Percentiles rank a stretch among this genome's conserved stretches.
phyloP scores from a whole-genome alignment of 1,140 invertebrate genomes.

The Bombus difficillimus region DNA sequence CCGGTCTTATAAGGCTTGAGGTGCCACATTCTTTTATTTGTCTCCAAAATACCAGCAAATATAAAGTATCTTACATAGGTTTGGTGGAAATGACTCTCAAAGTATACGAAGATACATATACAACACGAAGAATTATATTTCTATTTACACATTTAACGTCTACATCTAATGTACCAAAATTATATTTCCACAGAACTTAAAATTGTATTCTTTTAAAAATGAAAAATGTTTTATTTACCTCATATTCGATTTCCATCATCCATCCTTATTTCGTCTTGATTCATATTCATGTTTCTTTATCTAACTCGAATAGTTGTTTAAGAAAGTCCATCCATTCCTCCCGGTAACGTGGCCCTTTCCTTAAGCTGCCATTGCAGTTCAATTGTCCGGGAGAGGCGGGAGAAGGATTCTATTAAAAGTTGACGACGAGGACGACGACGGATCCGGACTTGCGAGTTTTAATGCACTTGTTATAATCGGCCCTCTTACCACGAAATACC shows the following conservation, averaged over 20 bases:
- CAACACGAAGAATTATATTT: neutral
- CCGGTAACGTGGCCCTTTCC: conserved; percentile 19
- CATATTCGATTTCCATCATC: neutral
- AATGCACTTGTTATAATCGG: conserved; percentile 77
- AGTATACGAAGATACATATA: neutral
- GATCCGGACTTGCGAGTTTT: conserved; percentile 75
- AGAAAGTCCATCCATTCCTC: conserved; percentile 16
- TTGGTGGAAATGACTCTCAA: too few relatives aligned
- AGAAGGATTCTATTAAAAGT: conserved; percentile 76
- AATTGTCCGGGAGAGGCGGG: conserved; percentile 60
- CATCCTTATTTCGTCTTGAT: neutral
- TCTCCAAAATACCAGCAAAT: neutral
- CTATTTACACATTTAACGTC: neutral
- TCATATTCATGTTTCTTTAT: conserved; percentile 9
- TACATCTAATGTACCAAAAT: too few relatives aligned
- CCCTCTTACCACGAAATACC: conserved; percentile 74
- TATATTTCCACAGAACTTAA: too few relatives aligned
- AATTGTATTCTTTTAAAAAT: neutral
- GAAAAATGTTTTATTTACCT: too few relatives aligned
- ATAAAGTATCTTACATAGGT: neutral
- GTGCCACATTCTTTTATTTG: neutral
- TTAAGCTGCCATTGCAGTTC: conserved; percentile 59
- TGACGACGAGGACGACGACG: conserved; percentile 63
- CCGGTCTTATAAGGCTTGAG: neutral
- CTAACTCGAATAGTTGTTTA: conserved; percentile 5